These are phyloP conservation scores for Polylopha cassiicola DNA, from an alignment of 2,888 invertebrate species.

Conservation along the genomic window DNA sequence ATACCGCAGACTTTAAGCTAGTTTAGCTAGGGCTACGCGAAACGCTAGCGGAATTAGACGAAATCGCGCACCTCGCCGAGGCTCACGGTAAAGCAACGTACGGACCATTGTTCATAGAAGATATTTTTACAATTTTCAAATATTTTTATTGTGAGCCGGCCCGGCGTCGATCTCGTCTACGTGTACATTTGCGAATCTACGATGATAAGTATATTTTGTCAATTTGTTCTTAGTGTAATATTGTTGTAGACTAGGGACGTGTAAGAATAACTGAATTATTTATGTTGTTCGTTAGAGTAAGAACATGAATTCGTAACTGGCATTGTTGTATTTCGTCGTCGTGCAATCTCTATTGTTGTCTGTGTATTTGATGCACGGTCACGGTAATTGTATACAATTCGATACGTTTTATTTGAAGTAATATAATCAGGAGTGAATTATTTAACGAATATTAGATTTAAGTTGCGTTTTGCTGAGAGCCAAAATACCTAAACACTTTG, in stretches of 20 bases:
- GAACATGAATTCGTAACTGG: conserved; percentile 35
- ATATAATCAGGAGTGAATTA: conserved; percentile 8
- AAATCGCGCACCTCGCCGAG: conserved; percentile 51
- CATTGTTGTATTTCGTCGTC: conserved; percentile 28
- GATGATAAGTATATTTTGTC: conserved; percentile 62
- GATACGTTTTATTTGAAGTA: conserved; percentile 6
- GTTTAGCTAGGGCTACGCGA: conserved; percentile 38
- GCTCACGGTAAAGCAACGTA: conserved; percentile 60
- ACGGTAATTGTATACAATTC: not conserved
- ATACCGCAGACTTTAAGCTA: too few species aligned
- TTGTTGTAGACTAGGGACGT: conserved; percentile 39
- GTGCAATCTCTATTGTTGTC: conserved; percentile 28
- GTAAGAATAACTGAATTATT: conserved; percentile 27
- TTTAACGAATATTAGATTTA: conserved; percentile 17
- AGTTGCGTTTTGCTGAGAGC: conserved; percentile 18
- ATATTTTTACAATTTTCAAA: conserved; percentile 65
- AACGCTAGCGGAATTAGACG: conserved; percentile 50
- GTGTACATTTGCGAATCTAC: conserved; percentile 54
- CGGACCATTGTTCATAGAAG: conserved; percentile 68
- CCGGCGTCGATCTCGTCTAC: conserved; percentile 54
- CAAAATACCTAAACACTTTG: conserved; percentile 11
- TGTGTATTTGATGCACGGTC: conserved; percentile 20
- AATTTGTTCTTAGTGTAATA: conserved; percentile 71
- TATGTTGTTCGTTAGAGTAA: conserved; percentile 26
- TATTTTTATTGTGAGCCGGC: conserved; percentile 51